phyloP scores from a whole-genome alignment of 2,888 invertebrate genomes.

The Eudemis profundana region DNA sequence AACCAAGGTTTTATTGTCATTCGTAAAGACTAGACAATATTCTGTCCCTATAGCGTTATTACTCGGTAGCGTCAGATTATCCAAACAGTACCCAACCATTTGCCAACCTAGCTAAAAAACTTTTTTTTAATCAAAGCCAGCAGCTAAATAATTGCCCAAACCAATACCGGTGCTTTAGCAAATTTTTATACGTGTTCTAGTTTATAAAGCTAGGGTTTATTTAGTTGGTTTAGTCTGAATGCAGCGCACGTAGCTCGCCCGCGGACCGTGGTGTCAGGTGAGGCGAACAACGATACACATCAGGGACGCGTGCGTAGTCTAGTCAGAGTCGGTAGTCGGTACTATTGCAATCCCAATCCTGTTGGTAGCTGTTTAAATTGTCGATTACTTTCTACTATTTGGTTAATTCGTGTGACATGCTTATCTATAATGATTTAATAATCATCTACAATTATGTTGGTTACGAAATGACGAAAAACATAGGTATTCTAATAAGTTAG shows the following conservation, averaged over 20 bases:
- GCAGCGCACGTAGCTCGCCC: constrained; percentile 65
- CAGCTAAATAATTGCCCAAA: neutral
- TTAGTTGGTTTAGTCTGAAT: constrained; percentile 58
- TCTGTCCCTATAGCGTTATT: too few species aligned
- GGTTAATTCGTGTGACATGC: neutral
- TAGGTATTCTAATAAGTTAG: too few species aligned
- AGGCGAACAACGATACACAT: constrained; percentile 69
- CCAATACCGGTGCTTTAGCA: neutral
- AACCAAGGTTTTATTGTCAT: constrained; percentile 48
- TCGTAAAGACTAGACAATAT: too few species aligned
- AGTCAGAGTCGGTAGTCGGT: constrained; percentile 14
- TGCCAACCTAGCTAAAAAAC: too few species aligned
- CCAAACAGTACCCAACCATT: too few species aligned
- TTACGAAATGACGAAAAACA: too few species aligned
- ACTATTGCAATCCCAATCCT: constrained; percentile 35
- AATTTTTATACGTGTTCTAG: constrained; percentile 42
- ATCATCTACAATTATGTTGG: too few species aligned
- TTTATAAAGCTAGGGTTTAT: constrained; percentile 56
- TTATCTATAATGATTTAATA: too few species aligned
- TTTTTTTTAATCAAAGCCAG: neutral
- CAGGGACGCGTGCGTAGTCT: constrained; percentile 64
- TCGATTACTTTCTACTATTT: neutral
- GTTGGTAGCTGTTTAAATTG: constrained; percentile 36
- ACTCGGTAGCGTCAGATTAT: too few species aligned
- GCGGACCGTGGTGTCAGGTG: constrained; percentile 66